A percentile compares a stretch with the other conserved stretches of the same genome.
Evolutionary conservation across 2,113 vertebrate species (phyloP).

Genomic region (Kobus ellipsiprymnus): DNA sequence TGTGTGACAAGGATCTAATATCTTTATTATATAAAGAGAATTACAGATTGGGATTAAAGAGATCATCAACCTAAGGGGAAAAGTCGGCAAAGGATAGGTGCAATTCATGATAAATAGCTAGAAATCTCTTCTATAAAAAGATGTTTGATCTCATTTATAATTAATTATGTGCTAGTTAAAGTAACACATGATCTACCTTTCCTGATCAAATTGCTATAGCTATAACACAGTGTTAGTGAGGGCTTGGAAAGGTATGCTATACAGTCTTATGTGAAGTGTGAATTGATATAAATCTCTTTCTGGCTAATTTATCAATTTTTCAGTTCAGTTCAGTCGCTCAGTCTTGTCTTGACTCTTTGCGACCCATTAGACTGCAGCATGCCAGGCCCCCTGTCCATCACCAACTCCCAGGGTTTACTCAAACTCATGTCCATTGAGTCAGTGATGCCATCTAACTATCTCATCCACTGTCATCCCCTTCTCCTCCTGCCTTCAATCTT

Average conservation of each 20-base stretch:
- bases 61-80: neutral
- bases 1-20: neutral
- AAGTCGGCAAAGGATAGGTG: neutral
- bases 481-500: neutral
- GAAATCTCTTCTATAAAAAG: neutral
- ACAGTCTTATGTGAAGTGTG: neutral
- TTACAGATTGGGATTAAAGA: slow-evolving; percentile 1
- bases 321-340: neutral
- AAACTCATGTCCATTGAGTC: neutral
- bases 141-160: neutral
- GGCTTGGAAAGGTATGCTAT: neutral
- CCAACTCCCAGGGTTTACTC: neutral
- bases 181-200: neutral
- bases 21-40: neutral
- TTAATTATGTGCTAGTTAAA: neutral
- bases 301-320: neutral
- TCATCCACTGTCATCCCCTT: neutral
- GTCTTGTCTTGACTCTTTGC: neutral
- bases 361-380: neutral
- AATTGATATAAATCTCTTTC: neutral
- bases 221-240: neutral
- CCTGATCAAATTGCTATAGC: neutral
- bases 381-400: neutral
- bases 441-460: neutral
- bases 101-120: neutral